Percentiles rank a stretch among this genome's conserved stretches.
Conservation (phyloP, 2,888 invertebrate species). For the Coelogynopora nodosa region DNA sequence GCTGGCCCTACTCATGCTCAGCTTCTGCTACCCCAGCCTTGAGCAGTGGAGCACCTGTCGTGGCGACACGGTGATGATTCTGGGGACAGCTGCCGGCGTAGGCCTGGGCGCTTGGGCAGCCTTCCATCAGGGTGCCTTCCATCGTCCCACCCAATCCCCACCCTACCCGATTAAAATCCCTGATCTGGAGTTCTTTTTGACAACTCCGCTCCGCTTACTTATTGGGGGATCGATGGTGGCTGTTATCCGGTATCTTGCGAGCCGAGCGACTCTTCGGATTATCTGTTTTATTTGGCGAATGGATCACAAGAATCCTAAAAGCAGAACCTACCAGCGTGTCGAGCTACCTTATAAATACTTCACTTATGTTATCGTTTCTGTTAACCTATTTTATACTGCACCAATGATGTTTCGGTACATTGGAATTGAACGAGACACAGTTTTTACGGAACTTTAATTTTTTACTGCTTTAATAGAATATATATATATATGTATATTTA, state of each 20-base stretch:
- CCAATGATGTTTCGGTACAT: constrained; percentile 75
- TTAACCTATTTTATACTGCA: constrained; percentile 73
- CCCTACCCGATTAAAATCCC: constrained; percentile 78
- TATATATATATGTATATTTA: too few species aligned
- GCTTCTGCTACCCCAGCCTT: constrained; percentile 76
- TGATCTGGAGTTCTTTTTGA: constrained; percentile 64
- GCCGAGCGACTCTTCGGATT: constrained; percentile 70
- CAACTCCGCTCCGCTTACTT: constrained; percentile 65
- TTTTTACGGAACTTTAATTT: constrained; percentile 78
- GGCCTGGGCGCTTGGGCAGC: constrained; percentile 78
- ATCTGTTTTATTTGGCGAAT: constrained; percentile 71
- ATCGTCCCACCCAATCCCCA: constrained; percentile 64
- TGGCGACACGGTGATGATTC: constrained; percentile 82
- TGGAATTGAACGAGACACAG: constrained; percentile 75
- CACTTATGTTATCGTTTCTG: constrained; percentile 75
- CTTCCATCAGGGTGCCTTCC: constrained; percentile 71
- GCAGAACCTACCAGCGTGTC: constrained; percentile 62
- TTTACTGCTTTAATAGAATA: too few species aligned
- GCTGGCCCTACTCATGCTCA: constrained; percentile 68
- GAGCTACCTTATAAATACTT: constrained; percentile 80
- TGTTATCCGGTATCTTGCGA: constrained; percentile 68
- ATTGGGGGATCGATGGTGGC: constrained; percentile 75
- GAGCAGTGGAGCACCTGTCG: constrained; percentile 84
- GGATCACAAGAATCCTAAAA: constrained; percentile 67
- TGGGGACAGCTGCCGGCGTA: constrained; percentile 76